Base-by-base conservation (phyloP, 2,888 invertebrate genomes). In the Hyppa rectilinea region DNA sequence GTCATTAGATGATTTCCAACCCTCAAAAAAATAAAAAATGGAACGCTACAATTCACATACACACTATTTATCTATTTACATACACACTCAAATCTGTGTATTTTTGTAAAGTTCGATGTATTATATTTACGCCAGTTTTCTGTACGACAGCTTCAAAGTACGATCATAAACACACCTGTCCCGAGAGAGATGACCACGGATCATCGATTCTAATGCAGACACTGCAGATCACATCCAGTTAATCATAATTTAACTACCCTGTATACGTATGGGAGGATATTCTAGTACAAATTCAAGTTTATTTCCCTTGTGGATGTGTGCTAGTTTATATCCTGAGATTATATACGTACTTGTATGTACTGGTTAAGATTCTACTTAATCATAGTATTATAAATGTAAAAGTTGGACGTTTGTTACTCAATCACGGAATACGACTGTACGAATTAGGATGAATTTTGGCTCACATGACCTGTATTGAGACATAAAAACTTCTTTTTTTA, bases 191-290 rank as follows among this genome's bases (percentile, higher is more conserved):
- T 17, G 62, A 47, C 29, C 45, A 71, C 55, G 76, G 80, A 71
- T 80, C 78, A 67, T 80, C 76, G 80, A 76, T 79, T 80, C 78
- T 64, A 80, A 76, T 80, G 53, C 64, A 71, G 60, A 45, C 53
- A 45, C 56, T 71, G 66, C 67, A 80, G 43, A 80, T 79, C 71
- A 61, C 60, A 80, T 63, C 66, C 67, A 61, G 78, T 80, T 79
- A 67, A 79, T 76, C 71, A 80, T 80, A 80, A 80, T 79, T 80
- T 79, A 76, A 80, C 76, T 71, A 64, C 56, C 45, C 17, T 38
- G 60, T n/a, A 17, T 36, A 61, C 40, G 47, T 50, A 52, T 23
- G 12, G 40, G 55, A 43, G 36, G 34, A 61, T 56, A 63, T 56
- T 52, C 60, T 61, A 59, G 65, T 59, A 60, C 63, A 80, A 61